These are phyloP conservation scores for Spizella passerina DNA, from an alignment of 2,797 vertebrate species.

Conservation along the genomic window DNA sequence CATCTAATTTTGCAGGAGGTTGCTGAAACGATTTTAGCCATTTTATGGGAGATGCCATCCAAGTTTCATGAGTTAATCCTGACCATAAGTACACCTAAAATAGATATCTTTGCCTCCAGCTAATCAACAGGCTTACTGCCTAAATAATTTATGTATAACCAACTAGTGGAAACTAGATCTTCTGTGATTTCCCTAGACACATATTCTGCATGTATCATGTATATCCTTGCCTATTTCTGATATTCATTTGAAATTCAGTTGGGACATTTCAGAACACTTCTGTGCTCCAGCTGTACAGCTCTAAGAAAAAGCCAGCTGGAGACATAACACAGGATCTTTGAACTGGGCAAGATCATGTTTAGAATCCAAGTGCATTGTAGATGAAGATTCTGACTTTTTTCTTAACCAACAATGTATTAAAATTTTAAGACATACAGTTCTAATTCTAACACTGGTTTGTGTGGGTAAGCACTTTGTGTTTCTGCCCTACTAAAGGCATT, in stretches of 20 bases:
- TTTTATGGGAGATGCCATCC: background rate
- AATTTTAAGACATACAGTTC: background rate
- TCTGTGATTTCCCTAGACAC: conserved; percentile 64
- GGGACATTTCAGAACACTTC: conserved; percentile 54
- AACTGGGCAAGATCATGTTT: background rate
- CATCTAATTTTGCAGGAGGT: background rate
- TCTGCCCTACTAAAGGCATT: background rate
- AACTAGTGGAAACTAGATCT: conserved; percentile 56
- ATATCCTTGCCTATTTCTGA: conserved; percentile 62
- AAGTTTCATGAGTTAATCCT: conserved; percentile 45
- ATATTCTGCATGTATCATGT: conserved; percentile 54
- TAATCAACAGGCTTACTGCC: conserved; percentile 53
- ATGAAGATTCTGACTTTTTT: background rate
- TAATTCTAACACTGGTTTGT: background rate
- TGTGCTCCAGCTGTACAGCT: conserved; percentile 33
- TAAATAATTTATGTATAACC: conserved; percentile 67
- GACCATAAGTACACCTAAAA: conserved; percentile 43
- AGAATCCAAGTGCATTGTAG: background rate
- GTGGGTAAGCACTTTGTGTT: background rate
- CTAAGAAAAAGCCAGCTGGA: conserved; percentile 44
- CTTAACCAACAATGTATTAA: background rate
- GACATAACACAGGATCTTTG: background rate
- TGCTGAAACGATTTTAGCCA: background rate
- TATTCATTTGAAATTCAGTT: conserved; percentile 62
- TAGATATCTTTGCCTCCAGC: conserved; percentile 52